Conservation (phyloP, 92 coral and sea anemone genomes). For the Paragorgia papillata region DNA sequence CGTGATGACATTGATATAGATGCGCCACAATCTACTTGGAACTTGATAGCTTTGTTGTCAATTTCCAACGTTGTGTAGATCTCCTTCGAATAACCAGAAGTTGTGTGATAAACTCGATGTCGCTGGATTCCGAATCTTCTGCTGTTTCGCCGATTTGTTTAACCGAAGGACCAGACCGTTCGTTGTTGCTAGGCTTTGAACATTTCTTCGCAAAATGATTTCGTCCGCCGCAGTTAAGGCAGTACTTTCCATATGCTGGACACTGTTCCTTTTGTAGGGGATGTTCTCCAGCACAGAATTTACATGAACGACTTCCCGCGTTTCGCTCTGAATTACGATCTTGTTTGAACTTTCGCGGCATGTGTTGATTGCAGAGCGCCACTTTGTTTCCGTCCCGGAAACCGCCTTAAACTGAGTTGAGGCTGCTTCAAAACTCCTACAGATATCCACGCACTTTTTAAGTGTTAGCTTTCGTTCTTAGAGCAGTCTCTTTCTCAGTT, state of each 20-base stretch:
- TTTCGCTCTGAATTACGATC: slow-evolving; percentile 10
- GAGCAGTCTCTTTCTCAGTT: slow-evolving; percentile 29
- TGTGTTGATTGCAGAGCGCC: slow-evolving; percentile 19
- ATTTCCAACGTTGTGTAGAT: slow-evolving; percentile 41
- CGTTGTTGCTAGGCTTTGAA: not conserved
- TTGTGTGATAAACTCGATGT: slow-evolving; percentile 37
- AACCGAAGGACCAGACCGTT: slow-evolving; percentile 21
- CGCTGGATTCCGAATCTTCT: slow-evolving; percentile 27
- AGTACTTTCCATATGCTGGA: slow-evolving; percentile 48
- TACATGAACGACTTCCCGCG: slow-evolving; percentile 1
- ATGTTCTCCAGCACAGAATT: slow-evolving; percentile 48
- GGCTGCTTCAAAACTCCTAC: slow-evolving; percentile 43
- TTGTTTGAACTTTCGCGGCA: slow-evolving; percentile 5
- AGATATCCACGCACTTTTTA: slow-evolving; percentile 49
- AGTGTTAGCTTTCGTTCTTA: slow-evolving; percentile 43
- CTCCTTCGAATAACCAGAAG: slow-evolving; percentile 12
- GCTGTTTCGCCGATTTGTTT: slow-evolving; percentile 26
- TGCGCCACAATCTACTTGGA: slow-evolving; percentile 61
- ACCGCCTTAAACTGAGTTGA: slow-evolving; percentile 28
- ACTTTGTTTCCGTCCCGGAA: slow-evolving; percentile 29
- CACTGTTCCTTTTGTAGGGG: slow-evolving; percentile 31
- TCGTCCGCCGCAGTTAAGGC: slow-evolving; percentile 44
- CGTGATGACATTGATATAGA: too few species aligned
- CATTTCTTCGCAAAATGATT: slow-evolving; percentile 45
- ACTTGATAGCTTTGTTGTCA: slow-evolving; percentile 21